Percentiles rank a stretch among this genome's conserved stretches.
Evolutionary conservation across 2,113 vertebrate species (phyloP).

Genomic region (Entosphenus tridentatus): DNA sequence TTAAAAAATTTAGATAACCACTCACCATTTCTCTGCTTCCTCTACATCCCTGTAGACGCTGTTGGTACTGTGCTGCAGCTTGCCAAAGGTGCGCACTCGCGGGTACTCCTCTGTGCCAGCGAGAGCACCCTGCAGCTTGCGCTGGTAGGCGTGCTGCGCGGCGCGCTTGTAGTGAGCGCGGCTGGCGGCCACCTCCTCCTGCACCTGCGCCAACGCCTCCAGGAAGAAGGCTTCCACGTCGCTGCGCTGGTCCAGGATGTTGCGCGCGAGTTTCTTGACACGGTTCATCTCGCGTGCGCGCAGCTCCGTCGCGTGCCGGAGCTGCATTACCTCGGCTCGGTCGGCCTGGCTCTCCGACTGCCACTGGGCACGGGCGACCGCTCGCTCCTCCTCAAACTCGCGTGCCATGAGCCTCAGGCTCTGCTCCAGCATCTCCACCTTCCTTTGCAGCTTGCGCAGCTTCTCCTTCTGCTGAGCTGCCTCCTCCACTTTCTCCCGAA

Average conservation of each 20-base stretch:
- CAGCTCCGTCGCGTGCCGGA: conserved; percentile 31
- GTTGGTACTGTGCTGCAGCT: conserved; percentile 39
- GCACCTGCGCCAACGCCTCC: conserved; percentile 38
- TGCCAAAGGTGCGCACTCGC: conserved; percentile 37
- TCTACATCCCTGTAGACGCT: conserved; percentile 34
- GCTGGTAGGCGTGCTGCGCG: conserved; percentile 28
- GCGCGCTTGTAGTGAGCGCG: conserved; percentile 32
- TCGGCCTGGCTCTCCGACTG: conserved; percentile 19
- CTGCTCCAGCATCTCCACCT: conserved; percentile 27
- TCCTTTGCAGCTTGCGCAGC: conserved; percentile 22
- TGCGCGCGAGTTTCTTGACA: conserved; percentile 31
- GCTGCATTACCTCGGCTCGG: conserved; percentile 27
- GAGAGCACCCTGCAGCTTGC: conserved; percentile 28
- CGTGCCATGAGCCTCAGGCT: conserved; percentile 15
- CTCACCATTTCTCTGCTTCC: conserved; percentile 36
- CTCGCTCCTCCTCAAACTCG: conserved; percentile 20
- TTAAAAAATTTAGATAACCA: too few relatives aligned
- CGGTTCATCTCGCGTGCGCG: conserved; percentile 38
- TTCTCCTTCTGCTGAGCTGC: conserved; percentile 25
- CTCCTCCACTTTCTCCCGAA: conserved; percentile 30
- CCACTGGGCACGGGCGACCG: conserved; percentile 14
- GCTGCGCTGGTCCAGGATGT: conserved; percentile 34
- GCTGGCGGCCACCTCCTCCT: conserved; percentile 29
- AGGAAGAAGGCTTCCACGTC: conserved; percentile 48
- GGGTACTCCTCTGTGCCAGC: conserved; percentile 33